A percentile compares a stretch with the other conserved stretches of the same genome.
phyloP scores from a whole-genome alignment of 2,888 invertebrate genomes.

The Cheilosia urbana region DNA sequence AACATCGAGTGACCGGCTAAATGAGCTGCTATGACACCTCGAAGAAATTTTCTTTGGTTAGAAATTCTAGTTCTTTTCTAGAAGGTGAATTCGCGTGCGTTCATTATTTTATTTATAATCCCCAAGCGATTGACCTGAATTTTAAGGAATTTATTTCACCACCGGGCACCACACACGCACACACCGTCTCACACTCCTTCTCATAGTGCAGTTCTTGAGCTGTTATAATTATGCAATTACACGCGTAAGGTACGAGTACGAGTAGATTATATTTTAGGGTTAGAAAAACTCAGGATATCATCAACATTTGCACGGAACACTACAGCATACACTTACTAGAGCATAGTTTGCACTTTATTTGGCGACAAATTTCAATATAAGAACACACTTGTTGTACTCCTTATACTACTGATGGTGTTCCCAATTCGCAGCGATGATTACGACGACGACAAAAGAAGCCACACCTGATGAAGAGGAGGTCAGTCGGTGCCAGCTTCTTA shows the following conservation, averaged over 20 bases:
- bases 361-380: constrained; percentile 6
- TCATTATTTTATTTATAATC: constrained; percentile 53
- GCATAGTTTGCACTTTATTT: constrained; percentile 45
- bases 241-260: constrained; percentile 19
- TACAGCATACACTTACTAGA: constrained; percentile 62
- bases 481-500: constrained; percentile 14
- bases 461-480: constrained; percentile 34
- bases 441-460: constrained; percentile 7
- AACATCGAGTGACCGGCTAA: constrained; percentile 7
- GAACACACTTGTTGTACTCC: constrained; percentile 50
- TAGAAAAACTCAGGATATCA: constrained; percentile 46
- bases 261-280: constrained; percentile 21
- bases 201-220: constrained; percentile 47
- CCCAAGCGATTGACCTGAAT: constrained; percentile 63
- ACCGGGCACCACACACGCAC: constrained; percentile 22
- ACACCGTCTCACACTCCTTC: constrained; percentile 69
- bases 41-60: not conserved
- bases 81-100: constrained; percentile 16
- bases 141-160: constrained; percentile 32
- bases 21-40: not conserved
- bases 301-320: constrained; percentile 7
- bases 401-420: constrained; percentile 20
- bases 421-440: constrained; percentile 25
- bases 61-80: constrained; percentile 21
- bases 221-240: constrained; percentile 67